Percentiles rank a stretch among this genome's conserved stretches.
These are phyloP conservation scores for Drosophila anomalata DNA, from an alignment of 2,888 invertebrate species.

Conservation along the genomic window DNA sequence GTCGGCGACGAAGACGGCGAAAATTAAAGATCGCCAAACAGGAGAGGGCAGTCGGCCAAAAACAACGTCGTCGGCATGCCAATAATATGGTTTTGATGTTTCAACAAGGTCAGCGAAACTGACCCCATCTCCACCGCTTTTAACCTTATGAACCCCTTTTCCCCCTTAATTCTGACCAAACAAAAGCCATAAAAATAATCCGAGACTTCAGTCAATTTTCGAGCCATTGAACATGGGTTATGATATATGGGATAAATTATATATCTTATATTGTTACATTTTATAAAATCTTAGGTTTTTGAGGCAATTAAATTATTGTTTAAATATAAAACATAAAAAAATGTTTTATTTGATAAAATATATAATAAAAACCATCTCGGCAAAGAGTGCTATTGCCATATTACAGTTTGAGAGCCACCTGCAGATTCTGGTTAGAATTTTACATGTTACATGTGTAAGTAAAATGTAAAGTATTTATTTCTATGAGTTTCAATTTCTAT, in stretches of 20 bases:
- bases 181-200: slow-evolving; percentile 67
- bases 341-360: neutral
- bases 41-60: slow-evolving; percentile 1
- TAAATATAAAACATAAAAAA: too few species aligned
- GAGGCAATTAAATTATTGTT: neutral
- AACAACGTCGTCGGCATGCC: slow-evolving; percentile 53
- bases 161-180: slow-evolving; percentile 52
- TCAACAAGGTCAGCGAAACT: slow-evolving; percentile 66
- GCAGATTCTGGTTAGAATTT: slow-evolving; percentile 6
- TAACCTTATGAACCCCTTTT: neutral
- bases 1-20: slow-evolving; percentile 20
- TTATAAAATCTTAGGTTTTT: neutral
- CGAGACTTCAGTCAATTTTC: slow-evolving; percentile 70
- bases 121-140: slow-evolving; percentile 5
- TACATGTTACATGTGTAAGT: neutral
- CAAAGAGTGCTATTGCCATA: neutral
- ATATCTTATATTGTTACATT: neutral
- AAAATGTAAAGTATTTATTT: neutral
- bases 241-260: neutral
- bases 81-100: slow-evolving; percentile 69
- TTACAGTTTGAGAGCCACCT: slow-evolving; percentile 13
- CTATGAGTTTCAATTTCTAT: neutral
- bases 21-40: slow-evolving; percentile 17
- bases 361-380: neutral
- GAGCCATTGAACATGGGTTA: slow-evolving; percentile 40